phyloP scores from a whole-genome alignment of 2,888 invertebrate species.

The Oscheius sp. region DNA sequence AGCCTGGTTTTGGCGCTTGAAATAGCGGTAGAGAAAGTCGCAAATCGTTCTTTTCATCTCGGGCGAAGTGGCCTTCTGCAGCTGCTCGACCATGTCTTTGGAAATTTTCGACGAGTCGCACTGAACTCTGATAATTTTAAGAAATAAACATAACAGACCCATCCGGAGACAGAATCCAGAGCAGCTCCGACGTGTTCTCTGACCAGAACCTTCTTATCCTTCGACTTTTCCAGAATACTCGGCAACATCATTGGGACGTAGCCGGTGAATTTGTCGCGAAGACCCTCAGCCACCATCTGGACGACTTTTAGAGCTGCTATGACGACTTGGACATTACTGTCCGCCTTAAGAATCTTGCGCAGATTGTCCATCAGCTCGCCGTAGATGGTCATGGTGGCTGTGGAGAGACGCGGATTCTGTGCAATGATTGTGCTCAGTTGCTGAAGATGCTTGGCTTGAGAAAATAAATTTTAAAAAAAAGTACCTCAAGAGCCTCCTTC shows the following conservation, averaged over 20 bases:
- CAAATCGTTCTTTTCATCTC: constrained; percentile 20
- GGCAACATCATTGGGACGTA: constrained; percentile 79
- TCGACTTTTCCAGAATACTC: constrained; percentile 91
- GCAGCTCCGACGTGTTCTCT: constrained; percentile 83
- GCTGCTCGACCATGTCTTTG: constrained; percentile 31
- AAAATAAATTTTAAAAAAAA: neutral
- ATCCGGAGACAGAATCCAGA: constrained; percentile 86
- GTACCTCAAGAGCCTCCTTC: constrained; percentile 51
- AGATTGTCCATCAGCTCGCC: constrained; percentile 49
- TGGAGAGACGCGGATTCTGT: constrained; percentile 52
- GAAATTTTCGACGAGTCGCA: neutral
- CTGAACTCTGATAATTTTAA: neutral
- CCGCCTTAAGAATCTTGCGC: constrained; percentile 86
- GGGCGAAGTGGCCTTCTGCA: constrained; percentile 33
- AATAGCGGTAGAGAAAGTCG: constrained; percentile 22
- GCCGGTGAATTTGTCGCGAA: constrained; percentile 87
- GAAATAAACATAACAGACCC: constrained; percentile 77
- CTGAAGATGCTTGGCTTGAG: constrained; percentile 35
- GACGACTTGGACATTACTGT: constrained; percentile 92
- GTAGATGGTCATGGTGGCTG: constrained; percentile 46
- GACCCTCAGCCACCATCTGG: constrained; percentile 84
- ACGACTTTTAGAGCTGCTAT: constrained; percentile 87
- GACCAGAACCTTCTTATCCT: constrained; percentile 93
- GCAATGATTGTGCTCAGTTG: constrained; percentile 45
- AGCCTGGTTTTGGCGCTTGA: neutral